These are phyloP conservation scores for Ailuropoda melanoleuca DNA, from an alignment of 2,113 vertebrate genomes.

Conservation along the genomic window DNA sequence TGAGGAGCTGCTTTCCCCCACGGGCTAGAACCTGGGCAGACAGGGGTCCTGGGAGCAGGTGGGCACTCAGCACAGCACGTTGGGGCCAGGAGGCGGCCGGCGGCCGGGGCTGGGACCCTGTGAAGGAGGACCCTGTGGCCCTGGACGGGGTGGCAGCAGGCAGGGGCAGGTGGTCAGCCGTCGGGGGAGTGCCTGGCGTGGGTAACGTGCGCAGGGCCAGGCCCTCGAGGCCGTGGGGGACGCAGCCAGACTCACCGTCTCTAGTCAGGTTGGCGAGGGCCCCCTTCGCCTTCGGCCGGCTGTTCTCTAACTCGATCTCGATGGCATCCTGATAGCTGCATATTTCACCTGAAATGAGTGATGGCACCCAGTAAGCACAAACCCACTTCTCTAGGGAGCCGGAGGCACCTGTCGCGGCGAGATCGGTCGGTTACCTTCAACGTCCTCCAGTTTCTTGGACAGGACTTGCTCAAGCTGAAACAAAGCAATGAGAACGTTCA, in stretches of 20 bases:
- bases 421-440: conserved; percentile 89
- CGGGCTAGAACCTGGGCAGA: neutral
- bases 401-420: neutral
- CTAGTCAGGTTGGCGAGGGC: conserved; percentile 89
- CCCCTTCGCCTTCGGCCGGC: conserved; percentile 91
- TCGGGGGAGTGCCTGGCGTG: fast-evolving
- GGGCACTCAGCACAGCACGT: neutral
- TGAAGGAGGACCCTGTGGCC: neutral
- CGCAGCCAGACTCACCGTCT: conserved; percentile 84
- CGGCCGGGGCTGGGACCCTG: fast-evolving
- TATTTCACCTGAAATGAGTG: conserved; percentile 91
- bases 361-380: conserved; percentile 24
- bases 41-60: neutral
- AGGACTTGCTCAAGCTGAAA: conserved; percentile 93
- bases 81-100: neutral
- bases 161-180: too few species aligned
- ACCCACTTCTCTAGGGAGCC: neutral
- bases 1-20: neutral
- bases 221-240: neutral
- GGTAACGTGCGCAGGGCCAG: fast-evolving
- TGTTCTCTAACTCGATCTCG: conserved; percentile 93
- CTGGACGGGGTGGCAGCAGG: neutral
- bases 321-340: conserved; percentile 95
- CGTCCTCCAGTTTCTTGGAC: conserved; percentile 92
- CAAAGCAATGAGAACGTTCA: neutral